Conservation (phyloP, 2,888 invertebrate species). For the Leucophenga maculata region DNA sequence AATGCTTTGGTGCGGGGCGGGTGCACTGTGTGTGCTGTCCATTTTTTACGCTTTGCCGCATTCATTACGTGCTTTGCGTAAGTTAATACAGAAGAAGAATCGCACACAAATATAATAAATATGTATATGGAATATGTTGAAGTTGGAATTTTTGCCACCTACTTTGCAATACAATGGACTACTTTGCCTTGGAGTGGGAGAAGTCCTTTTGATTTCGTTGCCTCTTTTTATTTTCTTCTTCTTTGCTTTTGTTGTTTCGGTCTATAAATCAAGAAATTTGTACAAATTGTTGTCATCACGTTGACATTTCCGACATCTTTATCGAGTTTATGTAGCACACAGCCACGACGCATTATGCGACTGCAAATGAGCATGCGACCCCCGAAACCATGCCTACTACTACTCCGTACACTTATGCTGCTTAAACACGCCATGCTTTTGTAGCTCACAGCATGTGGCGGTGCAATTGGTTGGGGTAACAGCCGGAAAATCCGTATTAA, state of each 20-base stretch:
- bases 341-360: conserved; percentile 5
- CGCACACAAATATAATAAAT: background rate
- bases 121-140: no score
- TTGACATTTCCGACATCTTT: conserved; percentile 63
- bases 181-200: background rate
- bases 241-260: conserved; percentile 24
- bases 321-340: conserved; percentile 35
- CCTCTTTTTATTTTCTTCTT: conserved; percentile 51
- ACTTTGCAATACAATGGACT: conserved; percentile 44
- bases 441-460: background rate
- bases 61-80: conserved; percentile 62
- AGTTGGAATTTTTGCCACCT: conserved; percentile 42
- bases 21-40: conserved; percentile 32
- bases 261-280: conserved; percentile 62
- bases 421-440: no score
- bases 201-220: conserved; percentile 35
- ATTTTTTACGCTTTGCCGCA: conserved; percentile 51
- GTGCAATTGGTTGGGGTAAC: background rate
- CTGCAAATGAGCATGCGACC: conserved; percentile 15
- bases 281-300: conserved; percentile 66
- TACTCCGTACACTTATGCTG: background rate
- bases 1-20: conserved; percentile 16
- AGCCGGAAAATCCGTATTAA: background rate
- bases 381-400: background rate
- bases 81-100: background rate